Conservation (phyloP, 2,797 vertebrate genomes). For the Sebastes taczanowskii region DNA sequence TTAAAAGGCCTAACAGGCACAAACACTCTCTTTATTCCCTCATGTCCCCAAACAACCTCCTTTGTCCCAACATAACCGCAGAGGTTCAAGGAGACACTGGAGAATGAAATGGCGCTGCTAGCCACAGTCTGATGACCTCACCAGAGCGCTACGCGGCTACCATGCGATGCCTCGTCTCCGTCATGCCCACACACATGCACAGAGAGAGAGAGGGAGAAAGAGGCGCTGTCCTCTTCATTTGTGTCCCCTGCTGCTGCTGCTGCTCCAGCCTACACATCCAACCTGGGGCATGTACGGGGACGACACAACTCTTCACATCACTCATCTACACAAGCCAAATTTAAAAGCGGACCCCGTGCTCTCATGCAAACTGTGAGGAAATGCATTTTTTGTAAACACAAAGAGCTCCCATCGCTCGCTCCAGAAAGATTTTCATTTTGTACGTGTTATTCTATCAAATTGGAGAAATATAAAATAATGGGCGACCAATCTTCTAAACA, state of each 20-base stretch:
- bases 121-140: constrained; percentile 69
- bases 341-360: constrained; percentile 27
- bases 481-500: not conserved
- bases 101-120: constrained; percentile 31
- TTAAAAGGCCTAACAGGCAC: not conserved
- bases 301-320: constrained; percentile 70
- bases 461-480: not conserved
- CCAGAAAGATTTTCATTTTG: not conserved
- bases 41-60: not conserved
- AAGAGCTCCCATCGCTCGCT: not conserved
- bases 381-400: not conserved
- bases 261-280: constrained; percentile 52
- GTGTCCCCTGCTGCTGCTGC: constrained; percentile 34
- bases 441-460: not conserved
- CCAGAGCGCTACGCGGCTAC: constrained; percentile 36
- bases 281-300: constrained; percentile 66
- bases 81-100: constrained; percentile 13
- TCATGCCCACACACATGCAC: constrained; percentile 33
- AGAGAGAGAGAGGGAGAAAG: not conserved
- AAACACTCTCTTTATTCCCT: not conserved
- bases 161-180: constrained; percentile 7
- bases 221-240: constrained; percentile 50
- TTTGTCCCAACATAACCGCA: constrained; percentile 27
- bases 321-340: constrained; percentile 45
- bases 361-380: constrained; percentile 20